Conservation (phyloP, 2,113 vertebrate genomes). For the Corythornis cristatus region DNA sequence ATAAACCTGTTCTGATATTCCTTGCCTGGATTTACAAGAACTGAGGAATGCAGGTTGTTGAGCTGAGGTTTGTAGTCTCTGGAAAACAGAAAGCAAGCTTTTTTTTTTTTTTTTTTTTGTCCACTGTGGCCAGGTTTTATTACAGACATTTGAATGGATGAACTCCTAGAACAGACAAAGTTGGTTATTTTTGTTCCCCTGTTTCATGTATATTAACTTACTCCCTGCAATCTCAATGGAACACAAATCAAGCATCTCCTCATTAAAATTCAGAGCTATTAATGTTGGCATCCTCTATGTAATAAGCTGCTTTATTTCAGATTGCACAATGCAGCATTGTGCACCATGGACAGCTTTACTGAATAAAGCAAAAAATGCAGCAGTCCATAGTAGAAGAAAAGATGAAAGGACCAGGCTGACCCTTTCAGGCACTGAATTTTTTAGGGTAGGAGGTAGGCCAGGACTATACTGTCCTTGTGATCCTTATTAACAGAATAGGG, state of each 20-base stretch:
- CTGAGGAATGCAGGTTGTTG: background rate
- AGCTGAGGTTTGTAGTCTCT: background rate
- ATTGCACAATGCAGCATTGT: background rate
- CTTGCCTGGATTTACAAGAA: background rate
- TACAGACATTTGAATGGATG: background rate
- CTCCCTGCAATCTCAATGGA: background rate
- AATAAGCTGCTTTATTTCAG: slow-evolving; percentile 24
- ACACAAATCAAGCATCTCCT: background rate
- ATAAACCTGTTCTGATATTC: background rate
- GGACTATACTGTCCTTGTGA: background rate
- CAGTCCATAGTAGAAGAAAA: background rate
- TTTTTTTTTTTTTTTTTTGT: background rate
- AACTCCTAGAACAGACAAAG: background rate
- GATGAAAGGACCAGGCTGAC: background rate
- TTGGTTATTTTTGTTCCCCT: background rate
- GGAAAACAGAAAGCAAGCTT: background rate
- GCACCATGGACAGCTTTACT: background rate
- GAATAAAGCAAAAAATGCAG: background rate
- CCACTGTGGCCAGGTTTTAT: background rate
- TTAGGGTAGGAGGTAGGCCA: background rate
- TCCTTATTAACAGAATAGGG: background rate
- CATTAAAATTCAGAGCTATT: slow-evolving; percentile 38
- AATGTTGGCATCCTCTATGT: slow-evolving; percentile 13
- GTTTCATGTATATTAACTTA: background rate
- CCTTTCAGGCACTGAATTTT: background rate